Conservation (phyloP, 2,888 invertebrate species). For the Frankliniella fusca region DNA sequence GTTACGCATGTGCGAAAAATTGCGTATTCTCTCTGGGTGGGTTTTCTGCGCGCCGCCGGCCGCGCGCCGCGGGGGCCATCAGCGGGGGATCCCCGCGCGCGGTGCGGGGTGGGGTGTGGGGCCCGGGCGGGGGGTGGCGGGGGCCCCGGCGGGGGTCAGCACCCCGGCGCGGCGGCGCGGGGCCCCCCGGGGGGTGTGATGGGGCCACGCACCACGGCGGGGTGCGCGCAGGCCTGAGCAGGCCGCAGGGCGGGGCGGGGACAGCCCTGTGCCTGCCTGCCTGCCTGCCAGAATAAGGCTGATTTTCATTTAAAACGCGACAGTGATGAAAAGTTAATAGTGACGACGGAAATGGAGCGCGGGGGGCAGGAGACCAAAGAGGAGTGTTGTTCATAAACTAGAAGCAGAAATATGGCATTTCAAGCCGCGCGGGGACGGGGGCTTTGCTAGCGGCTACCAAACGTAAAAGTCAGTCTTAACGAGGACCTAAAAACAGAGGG, state of each 20-base stretch:
- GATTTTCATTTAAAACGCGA: too few relatives aligned
- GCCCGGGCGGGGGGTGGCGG: not conserved
- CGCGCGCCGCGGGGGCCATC: not conserved
- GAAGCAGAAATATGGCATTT: not conserved
- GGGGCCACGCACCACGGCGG: too few relatives aligned
- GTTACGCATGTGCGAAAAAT: slow-evolving; percentile 18
- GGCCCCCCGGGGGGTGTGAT: too few relatives aligned
- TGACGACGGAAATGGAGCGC: too few relatives aligned
- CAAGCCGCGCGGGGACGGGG: not conserved
- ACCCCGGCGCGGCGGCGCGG: not conserved
- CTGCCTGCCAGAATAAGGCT: not conserved
- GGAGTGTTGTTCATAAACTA: too few relatives aligned
- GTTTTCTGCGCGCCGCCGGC: not conserved
- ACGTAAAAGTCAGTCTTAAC: too few relatives aligned
- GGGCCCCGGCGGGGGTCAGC: not conserved
- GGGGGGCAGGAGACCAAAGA: too few relatives aligned
- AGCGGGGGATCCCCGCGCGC: not conserved
- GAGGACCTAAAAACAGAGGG: too few relatives aligned
- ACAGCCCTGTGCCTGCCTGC: not conserved
- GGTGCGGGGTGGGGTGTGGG: not conserved
- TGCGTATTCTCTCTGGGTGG: slow-evolving; percentile 12
- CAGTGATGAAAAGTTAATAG: too few relatives aligned
- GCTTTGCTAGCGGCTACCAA: too few relatives aligned
- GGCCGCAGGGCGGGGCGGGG: not conserved
- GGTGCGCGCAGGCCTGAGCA: too few relatives aligned